phyloP scores from a whole-genome alignment of 1,140 invertebrate genomes.

The Hycleus phaleratus region DNA sequence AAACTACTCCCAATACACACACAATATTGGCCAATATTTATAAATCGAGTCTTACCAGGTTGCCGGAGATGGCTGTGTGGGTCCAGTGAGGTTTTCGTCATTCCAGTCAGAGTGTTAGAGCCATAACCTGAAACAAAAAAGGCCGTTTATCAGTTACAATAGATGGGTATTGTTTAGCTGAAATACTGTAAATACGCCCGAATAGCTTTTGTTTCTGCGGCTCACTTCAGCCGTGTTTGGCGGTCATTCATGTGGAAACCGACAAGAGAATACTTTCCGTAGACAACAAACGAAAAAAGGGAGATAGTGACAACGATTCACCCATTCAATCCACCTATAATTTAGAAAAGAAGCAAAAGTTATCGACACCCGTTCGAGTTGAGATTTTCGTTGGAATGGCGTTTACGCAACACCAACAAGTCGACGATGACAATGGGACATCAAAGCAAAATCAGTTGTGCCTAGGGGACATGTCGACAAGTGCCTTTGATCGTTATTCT shows the following conservation, averaged over 20 bases:
- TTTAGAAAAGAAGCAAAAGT: too few species aligned
- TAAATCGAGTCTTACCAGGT: constrained; percentile 56
- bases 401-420: not conserved
- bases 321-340: constrained; percentile 4
- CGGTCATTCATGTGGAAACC: constrained; percentile 24
- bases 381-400: too few species aligned
- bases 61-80: constrained; percentile 77
- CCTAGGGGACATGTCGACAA: not conserved
- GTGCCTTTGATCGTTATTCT: constrained; percentile 14
- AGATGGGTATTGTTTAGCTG: not conserved
- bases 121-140: constrained; percentile 33
- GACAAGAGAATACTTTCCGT: constrained; percentile 32
- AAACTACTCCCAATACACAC: constrained; percentile 4
- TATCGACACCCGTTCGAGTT: too few species aligned
- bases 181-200: constrained; percentile 4
- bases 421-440: constrained; percentile 3
- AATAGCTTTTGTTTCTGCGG: constrained; percentile 28
- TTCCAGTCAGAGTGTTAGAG: constrained; percentile 59
- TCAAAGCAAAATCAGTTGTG: constrained; percentile 11
- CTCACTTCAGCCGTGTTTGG: constrained; percentile 27
- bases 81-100: constrained; percentile 70
- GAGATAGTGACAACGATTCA: constrained; percentile 3
- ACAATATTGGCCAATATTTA: not conserved
- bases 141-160: not conserved
- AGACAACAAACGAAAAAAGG: not conserved